Evolutionary conservation across 1,140 invertebrate species (phyloP), one percentile per base, ranked within the genome.

Genomic region (Cotesia typhae): DNA sequence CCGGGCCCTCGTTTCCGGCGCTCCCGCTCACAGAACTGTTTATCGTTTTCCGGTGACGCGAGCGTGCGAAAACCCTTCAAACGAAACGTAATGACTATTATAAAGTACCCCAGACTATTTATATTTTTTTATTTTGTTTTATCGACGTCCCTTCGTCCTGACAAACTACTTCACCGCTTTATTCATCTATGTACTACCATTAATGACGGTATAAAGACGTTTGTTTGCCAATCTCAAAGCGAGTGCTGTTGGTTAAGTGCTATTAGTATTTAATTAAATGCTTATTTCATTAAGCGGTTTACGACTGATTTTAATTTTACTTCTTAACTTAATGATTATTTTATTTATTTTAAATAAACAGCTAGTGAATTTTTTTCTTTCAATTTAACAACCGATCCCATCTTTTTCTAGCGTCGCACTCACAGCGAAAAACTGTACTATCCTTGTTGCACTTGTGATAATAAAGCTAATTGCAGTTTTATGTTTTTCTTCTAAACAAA

Each of bases 21-120:
- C 79, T 77, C 67, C 81, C 78, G 41, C 82, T 79, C 57, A 85
- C 87, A 3, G 85, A 81, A 51, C 86, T 87, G 41, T 88, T 89
- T 51, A 85, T 81, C 14, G 85, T 82, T 76, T 94, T 94, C 82
- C 94, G 90, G 82, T 95, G 94, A 71, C 94, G 90, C 66, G 93
- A 94, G 6, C 95, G 87, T 0, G 94, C 94, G 82, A 96, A 96
- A 7, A 96, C 95, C 75, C 94, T 87, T 60, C 67, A 17, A 63
- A 53, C 12, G 65, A 60, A 73, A 74, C 64, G 51, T 53, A 41
- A 20, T 36, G 35, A 52, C 20, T 20, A 67, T 67, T 67, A 67
- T 10, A 47, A 12, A 41, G 17, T 7, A 36, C 41, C 53, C 47
- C 20, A 17, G 57, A 20, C 57, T 9, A 4, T 28, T 9, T 59